Conservation (phyloP, 2,888 invertebrate species). For the Scaptodrosophila latifasciaeformis region DNA sequence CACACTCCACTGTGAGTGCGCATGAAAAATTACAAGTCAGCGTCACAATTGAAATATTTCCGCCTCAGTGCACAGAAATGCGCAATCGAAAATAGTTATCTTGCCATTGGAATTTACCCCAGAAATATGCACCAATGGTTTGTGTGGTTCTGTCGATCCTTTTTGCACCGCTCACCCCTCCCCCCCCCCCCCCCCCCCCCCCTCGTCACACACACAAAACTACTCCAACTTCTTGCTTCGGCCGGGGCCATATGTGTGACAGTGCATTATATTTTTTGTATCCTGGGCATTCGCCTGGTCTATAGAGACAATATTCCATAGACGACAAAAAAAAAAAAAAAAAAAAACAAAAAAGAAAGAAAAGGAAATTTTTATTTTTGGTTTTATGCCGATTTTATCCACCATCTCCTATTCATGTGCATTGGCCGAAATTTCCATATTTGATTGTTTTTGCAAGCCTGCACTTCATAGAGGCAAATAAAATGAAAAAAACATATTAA, state of each 20-base stretch:
- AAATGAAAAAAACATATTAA: neutral
- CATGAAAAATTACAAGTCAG: conserved; percentile 68
- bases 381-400: too few species aligned
- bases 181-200: too few species aligned
- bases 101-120: conserved; percentile 49
- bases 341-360: too few species aligned
- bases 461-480: conserved; percentile 18
- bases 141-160: too few species aligned
- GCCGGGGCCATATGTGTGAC: conserved; percentile 28
- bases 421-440: conserved; percentile 52
- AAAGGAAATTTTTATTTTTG: too few species aligned
- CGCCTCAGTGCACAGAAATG: conserved; percentile 65
- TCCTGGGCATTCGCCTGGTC: too few species aligned
- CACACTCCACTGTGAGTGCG: too few species aligned
- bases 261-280: conserved; percentile 33
- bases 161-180: too few species aligned
- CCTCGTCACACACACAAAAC: too few species aligned
- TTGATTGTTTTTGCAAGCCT: conserved; percentile 55
- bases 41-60: conserved; percentile 68
- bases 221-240: too few species aligned
- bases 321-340: too few species aligned
- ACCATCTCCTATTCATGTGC: neutral
- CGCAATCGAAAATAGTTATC: conserved; percentile 64
- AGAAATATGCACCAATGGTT: conserved; percentile 62
- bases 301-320: too few species aligned